Conservation (phyloP, 1,140 invertebrate species). For the Drosophila pectinifera region DNA sequence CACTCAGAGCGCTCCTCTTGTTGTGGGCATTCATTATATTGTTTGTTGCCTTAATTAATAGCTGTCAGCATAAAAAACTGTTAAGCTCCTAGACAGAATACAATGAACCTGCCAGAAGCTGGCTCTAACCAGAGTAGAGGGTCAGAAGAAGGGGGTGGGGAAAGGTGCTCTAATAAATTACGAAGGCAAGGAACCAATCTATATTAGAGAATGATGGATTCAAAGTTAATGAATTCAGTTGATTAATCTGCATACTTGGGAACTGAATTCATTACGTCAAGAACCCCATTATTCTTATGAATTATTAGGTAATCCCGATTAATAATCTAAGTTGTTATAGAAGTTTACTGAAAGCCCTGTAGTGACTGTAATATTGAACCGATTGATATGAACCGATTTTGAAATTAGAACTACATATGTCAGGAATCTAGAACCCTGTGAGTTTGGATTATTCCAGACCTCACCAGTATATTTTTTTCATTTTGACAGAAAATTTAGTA, state of each 20-base stretch:
- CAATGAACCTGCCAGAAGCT: constrained; percentile 43
- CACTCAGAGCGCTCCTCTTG: constrained; percentile 43
- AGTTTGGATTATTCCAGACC: too few relatives aligned
- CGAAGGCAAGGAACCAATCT: constrained; percentile 19
- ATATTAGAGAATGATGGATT: background rate
- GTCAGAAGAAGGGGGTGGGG: background rate
- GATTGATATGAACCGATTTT: too few relatives aligned
- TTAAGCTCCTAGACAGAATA: constrained; percentile 7
- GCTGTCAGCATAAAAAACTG: constrained; percentile 54
- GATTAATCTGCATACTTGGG: background rate
- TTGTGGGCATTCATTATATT: constrained; percentile 58
- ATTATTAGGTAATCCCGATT: too few relatives aligned
- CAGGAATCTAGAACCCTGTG: too few relatives aligned
- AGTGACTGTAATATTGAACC: too few relatives aligned
- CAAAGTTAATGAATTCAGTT: background rate
- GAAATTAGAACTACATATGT: too few relatives aligned
- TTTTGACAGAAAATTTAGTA: background rate
- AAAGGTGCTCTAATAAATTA: background rate
- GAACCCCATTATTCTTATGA: background rate
- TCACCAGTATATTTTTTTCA: background rate
- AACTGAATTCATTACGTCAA: background rate
- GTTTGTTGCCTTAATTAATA: constrained; percentile 68
- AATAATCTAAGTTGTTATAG: too few relatives aligned
- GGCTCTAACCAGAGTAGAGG: constrained; percentile 2
- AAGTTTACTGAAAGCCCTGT: too few relatives aligned